Percentiles rank a stretch among this genome's conserved stretches.
These are phyloP conservation scores for Tautogolabrus adspersus DNA, from an alignment of 2,113 vertebrate genomes.

Conservation along the genomic window DNA sequence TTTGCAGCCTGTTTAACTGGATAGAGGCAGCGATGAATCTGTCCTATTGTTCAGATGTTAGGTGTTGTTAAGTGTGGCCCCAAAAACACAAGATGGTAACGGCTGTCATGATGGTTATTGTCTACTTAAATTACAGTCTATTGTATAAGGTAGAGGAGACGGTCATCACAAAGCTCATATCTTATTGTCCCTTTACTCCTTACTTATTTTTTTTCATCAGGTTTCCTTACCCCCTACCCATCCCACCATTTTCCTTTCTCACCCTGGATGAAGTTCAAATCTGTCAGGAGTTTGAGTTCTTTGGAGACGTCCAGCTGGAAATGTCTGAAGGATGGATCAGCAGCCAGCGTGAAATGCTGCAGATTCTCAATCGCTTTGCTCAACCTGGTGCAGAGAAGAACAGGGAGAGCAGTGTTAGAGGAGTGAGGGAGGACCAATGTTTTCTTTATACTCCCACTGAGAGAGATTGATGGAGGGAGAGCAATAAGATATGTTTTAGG, in stretches of 20 bases:
- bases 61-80: too few relatives aligned
- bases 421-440: neutral
- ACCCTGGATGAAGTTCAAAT: constrained; percentile 94
- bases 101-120: too few relatives aligned
- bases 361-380: constrained; percentile 90
- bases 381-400: constrained; percentile 81
- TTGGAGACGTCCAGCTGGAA: constrained; percentile 94
- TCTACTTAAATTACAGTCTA: neutral
- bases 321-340: constrained; percentile 92
- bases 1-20: too few relatives aligned
- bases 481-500: neutral
- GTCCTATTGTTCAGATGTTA: too few relatives aligned
- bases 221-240: neutral
- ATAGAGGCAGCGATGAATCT: too few relatives aligned
- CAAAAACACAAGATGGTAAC: neutral
- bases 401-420: neutral
- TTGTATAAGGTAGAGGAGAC: neutral
- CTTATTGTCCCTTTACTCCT: too few relatives aligned
- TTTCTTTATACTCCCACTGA: constrained; percentile 9
- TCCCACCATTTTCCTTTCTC: constrained; percentile 43
- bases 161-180: neutral
- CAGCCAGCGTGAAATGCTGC: constrained; percentile 90
- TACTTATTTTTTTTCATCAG: too few relatives aligned
- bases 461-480: neutral
- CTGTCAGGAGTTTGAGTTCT: constrained; percentile 92